Conservation (phyloP, 2,888 invertebrate genomes). For the Frankliniella fusca region DNA sequence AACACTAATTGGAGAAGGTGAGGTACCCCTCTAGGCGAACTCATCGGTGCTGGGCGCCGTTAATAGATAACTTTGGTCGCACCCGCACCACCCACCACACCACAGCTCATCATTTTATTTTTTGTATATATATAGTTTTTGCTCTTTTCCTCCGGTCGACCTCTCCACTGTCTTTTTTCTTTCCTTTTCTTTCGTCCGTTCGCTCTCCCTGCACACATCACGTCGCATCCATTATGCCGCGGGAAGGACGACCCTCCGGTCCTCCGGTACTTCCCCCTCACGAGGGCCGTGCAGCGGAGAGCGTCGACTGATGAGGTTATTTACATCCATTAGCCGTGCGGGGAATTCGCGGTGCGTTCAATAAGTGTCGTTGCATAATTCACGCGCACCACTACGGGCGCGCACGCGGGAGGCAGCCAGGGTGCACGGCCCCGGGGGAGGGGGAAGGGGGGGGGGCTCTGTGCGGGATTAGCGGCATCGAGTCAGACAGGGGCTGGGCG, state of each 20-base stretch:
- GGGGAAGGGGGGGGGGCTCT: not conserved
- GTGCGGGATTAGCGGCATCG: not conserved
- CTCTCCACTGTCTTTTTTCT: no score
- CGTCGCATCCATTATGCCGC: not conserved
- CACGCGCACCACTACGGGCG: not conserved
- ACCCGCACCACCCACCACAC: no score
- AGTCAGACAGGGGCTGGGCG: not conserved
- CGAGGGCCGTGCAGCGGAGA: no score
- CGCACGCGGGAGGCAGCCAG: not conserved
- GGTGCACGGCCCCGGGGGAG: no score
- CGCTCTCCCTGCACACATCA: not conserved
- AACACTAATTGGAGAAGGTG: no score
- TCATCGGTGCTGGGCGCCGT: no score
- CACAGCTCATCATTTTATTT: no score
- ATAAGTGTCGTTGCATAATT: constrained; percentile 17
- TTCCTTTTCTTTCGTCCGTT: no score
- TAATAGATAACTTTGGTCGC: no score
- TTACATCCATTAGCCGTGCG: constrained; percentile 23
- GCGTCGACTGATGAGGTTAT: constrained; percentile 10
- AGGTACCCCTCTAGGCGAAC: no score
- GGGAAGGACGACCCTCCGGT: not conserved
- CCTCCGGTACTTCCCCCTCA: not conserved
- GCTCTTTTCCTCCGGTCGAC: no score
- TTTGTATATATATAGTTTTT: no score
- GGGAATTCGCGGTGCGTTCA: constrained; percentile 9